These are phyloP conservation scores for Sebastes iracundus DNA, from an alignment of 2,797 vertebrate species.

Conservation along the genomic window DNA sequence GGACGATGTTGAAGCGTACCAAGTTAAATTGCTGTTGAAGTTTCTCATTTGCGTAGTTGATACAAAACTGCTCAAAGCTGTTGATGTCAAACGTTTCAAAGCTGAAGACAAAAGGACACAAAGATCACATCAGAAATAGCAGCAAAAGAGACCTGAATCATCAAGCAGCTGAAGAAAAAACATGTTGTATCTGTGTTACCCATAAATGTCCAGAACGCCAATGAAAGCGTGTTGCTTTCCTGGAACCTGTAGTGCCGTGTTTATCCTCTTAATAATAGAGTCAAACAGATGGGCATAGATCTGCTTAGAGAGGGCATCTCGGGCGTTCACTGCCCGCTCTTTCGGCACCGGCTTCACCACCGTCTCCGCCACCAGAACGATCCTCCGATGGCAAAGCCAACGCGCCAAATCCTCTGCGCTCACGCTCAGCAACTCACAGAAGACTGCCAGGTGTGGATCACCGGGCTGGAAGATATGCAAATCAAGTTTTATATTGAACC, in stretches of 20 bases:
- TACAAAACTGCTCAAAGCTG: slow-evolving; percentile 99
- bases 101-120: slow-evolving; percentile 72
- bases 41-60: slow-evolving; percentile 99
- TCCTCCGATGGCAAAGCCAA: slow-evolving; percentile 92
- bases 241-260: slow-evolving; percentile 88
- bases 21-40: slow-evolving; percentile 98
- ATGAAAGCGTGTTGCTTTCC: slow-evolving; percentile 94
- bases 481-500: not conserved
- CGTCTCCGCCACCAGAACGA: slow-evolving; percentile 88
- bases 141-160: not conserved
- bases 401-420: slow-evolving; percentile 75
- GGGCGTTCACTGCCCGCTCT: slow-evolving; percentile 86
- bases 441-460: slow-evolving; percentile 86
- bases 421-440: slow-evolving; percentile 90
- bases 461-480: slow-evolving; percentile 72
- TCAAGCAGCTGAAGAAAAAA: not conserved
- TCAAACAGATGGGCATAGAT: slow-evolving; percentile 95
- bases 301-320: slow-evolving; percentile 95
- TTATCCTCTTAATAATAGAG: slow-evolving; percentile 91
- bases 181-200: slow-evolving; percentile 77
- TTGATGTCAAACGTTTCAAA: slow-evolving; percentile 99
- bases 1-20: slow-evolving; percentile 77
- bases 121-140: not conserved
- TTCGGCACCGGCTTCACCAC: slow-evolving; percentile 90
- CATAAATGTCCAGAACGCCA: slow-evolving; percentile 99